phyloP scores from a whole-genome alignment of 2,113 vertebrate genomes.

The Megaptera novaeangliae region DNA sequence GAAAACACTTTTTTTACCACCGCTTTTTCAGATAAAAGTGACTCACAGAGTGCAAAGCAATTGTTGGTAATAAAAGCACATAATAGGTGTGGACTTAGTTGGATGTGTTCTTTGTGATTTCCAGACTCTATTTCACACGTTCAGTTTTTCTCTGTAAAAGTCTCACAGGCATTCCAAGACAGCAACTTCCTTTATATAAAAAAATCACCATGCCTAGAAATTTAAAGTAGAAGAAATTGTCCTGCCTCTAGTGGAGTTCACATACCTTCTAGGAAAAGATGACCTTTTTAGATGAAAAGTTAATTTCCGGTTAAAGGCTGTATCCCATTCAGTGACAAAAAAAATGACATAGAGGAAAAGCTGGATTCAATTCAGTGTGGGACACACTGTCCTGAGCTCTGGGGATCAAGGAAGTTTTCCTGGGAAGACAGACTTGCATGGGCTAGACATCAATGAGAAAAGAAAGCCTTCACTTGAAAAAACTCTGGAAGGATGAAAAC shows the following conservation, averaged over 20 bases:
- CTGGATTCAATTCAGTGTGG: not conserved
- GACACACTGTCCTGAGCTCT: not conserved
- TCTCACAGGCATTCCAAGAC: not conserved
- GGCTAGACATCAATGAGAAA: not conserved
- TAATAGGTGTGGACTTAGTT: not conserved
- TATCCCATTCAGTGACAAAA: not conserved
- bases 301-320: not conserved
- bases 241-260: not conserved
- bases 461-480: not conserved
- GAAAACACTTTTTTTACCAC: conserved; percentile 27
- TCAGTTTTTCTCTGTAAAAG: not conserved
- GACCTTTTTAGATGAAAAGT: not conserved
- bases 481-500: not conserved
- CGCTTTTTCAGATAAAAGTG: conserved; percentile 42
- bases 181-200: not conserved
- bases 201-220: not conserved
- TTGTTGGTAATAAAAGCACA: conserved; percentile 57
- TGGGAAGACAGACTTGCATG: not conserved
- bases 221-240: not conserved
- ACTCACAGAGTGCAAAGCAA: not conserved
- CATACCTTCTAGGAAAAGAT: not conserved
- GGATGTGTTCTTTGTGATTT: not conserved
- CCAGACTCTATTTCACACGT: not conserved
- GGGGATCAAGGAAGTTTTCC: not conserved
- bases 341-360: not conserved